A percentile compares a stretch with the other conserved stretches of the same genome.
phyloP scores from a whole-genome alignment of 2,797 vertebrate species.

The Molossus molossus region DNA sequence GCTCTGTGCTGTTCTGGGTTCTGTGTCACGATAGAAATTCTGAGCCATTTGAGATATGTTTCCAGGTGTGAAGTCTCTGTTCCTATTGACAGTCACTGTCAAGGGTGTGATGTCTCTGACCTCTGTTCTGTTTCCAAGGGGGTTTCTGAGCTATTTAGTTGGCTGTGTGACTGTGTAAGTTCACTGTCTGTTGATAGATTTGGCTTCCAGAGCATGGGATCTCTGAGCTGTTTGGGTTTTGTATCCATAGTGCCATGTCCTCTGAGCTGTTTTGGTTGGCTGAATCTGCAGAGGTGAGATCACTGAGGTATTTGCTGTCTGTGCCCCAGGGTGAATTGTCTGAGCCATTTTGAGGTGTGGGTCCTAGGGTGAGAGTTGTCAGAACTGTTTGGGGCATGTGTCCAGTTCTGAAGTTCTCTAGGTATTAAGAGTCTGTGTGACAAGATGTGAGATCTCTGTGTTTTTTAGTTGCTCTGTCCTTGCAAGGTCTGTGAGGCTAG shows the following conservation, averaged over 20 bases:
- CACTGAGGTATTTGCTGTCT: background rate
- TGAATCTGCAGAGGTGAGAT: background rate
- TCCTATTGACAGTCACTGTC: background rate
- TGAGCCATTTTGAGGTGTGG: background rate
- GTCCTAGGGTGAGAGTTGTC: background rate
- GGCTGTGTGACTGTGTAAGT: background rate
- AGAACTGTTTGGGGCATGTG: background rate
- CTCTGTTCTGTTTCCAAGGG: background rate
- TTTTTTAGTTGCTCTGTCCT: background rate
- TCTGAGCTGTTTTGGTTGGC: background rate
- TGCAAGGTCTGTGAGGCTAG: background rate
- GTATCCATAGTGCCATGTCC: background rate
- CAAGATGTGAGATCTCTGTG: background rate
- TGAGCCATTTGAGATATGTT: background rate
- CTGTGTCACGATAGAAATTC: background rate
- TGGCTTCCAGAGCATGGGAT: background rate
- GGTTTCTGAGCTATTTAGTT: background rate
- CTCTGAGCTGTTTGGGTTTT: background rate
- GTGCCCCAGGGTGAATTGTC: background rate
- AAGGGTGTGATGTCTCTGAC: background rate
- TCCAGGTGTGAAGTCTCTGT: background rate
- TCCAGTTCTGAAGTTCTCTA: background rate
- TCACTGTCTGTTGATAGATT: background rate
- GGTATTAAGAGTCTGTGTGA: background rate
- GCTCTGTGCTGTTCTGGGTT: background rate